Base-by-base conservation (phyloP, 2,888 invertebrate species). In the Thymelicus lineola region DNA sequence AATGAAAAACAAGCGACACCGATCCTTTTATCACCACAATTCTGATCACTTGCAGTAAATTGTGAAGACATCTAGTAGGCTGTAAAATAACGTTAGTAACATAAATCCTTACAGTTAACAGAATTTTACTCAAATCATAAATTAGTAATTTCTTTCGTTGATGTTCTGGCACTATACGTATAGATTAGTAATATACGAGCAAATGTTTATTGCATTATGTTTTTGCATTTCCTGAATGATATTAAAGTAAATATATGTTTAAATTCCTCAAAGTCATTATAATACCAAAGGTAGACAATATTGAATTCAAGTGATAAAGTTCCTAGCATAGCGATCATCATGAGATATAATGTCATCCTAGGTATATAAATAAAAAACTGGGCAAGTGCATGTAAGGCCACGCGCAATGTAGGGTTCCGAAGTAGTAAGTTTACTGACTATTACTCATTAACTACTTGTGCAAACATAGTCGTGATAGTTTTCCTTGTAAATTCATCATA, bases 41-140 rank as follows among this genome's bases (percentile, higher is more conserved):
- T 42, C 28, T 14, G 36, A 36, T 36, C 57, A 15, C 36, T 57
- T 57, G 57, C 60, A 35, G 60, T 60, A 60, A 60, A 60, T 60
- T 60, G 42, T 60, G 28, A 36, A n/a, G 57, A 57, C 57, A 36
- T 57, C 57, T 36, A 57, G 36, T 57, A 57, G 57, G 57, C 36
- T 57, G 36, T 57, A 57, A 57, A 57, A 57, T 36, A 57, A 14
- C 36, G 17, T n/a, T 36, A n/a, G n/a, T 57, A 57, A 57, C 57
- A 57, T 57, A 57, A 57, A 57, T 57, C n/a, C 57, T n/a, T n/a
- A n/a, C 7, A 57, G 14, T 14, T 57, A 57, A 57, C 57, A 36
- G 57, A 57, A 36, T 28, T 20, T 55, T 55, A 28, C 57, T n/a
- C n/a, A 35, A 36, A 12, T 36, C 35, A 57, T 36, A 57, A 57